Base-by-base conservation (phyloP, 2,888 invertebrate species). In the Junonia oenone region DNA sequence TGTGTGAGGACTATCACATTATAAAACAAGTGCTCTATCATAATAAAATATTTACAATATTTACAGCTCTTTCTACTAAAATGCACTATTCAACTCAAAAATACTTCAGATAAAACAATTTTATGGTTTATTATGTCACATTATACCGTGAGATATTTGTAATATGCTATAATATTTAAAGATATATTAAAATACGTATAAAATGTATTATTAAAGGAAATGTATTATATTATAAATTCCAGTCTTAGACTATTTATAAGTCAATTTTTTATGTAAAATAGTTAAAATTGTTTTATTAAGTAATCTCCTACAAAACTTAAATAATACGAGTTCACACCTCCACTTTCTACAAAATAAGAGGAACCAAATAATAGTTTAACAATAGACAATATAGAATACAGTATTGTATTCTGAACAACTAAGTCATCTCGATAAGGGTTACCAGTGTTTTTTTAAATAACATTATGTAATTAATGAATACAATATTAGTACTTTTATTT, bases 1-100 rank as follows among this genome's bases (percentile, higher is more conserved):
- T 81, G 82, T 81, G 86, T 81, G 71, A 71, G 70, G 62, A 69
- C 80, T 77, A 81, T 83, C 89, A 89, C 90, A 90, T 89, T 81
- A 81, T 81, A 83, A 86, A 89, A 88, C 87, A 83, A 78, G 78
- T 81, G 75, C 65, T 71, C 73, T 81, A 60, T 61, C 56, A 64
- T 56, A 63, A 64, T 55, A 63, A 60, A 56, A 47, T 79, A 79
- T 79, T 68, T 79, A 82, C 81, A 80, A 63, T 88, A 87, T 89
- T 73, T 89, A 90, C 89, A 89, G 63, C 57, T 61, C 51, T 63
- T 55, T 56, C 60, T 67, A 66, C 63, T 72, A 74, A 81, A 85
- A 88, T 85, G 84, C 87, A 79, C 68, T 72, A 65, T 58, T 57
- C 19, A 58, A 60, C 57, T 53, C 38, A 57, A 51, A 57, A 50